These are phyloP conservation scores for Beaufortia kweichowensis DNA, from an alignment of 2,113 vertebrate species.

Conservation along the genomic window DNA sequence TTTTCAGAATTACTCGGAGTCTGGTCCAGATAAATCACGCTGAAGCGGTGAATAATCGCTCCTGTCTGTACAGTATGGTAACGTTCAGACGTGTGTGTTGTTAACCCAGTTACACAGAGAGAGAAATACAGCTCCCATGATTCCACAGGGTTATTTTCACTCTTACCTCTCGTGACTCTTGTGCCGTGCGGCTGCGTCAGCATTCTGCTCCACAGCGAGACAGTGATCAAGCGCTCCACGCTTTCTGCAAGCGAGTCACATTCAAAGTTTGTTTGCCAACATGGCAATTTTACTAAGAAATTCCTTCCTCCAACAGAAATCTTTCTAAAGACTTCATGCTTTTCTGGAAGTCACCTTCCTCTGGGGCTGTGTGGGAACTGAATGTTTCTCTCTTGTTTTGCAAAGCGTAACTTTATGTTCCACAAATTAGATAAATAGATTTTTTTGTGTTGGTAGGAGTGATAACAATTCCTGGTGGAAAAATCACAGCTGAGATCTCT, in stretches of 20 bases:
- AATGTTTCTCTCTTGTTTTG: constrained; percentile 12
- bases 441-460: neutral
- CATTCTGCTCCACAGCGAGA: constrained; percentile 46
- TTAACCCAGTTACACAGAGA: constrained; percentile 31
- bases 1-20: neutral
- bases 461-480: too few species aligned
- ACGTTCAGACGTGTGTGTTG: neutral
- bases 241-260: constrained; percentile 54
- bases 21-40: neutral
- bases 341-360: constrained; percentile 42
- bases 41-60: constrained; percentile 6
- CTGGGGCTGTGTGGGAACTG: neutral
- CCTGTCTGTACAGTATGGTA: neutral
- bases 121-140: constrained; percentile 50
- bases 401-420: neutral
- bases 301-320: constrained; percentile 36
- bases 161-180: constrained; percentile 47
- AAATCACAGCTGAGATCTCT: too few species aligned
- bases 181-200: constrained; percentile 45
- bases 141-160: constrained; percentile 51
- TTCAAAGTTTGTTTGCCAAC: constrained; percentile 55
- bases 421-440: constrained; percentile 10
- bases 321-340: constrained; percentile 29
- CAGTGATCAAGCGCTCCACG: constrained; percentile 54
- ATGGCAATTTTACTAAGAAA: constrained; percentile 45